Conservation (phyloP, 2,113 vertebrate species). For the Lanius collurio region DNA sequence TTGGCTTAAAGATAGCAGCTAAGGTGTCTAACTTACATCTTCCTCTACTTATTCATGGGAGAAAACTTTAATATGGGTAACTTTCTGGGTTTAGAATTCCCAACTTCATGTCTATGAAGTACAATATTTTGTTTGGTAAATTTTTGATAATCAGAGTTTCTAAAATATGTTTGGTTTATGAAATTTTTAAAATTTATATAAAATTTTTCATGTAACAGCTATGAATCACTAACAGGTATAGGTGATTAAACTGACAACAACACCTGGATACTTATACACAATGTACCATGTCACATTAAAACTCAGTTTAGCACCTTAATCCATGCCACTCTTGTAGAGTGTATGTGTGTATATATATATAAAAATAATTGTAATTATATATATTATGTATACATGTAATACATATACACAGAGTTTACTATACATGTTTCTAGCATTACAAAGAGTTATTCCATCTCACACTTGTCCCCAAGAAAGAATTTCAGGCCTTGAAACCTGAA, state of each 20-base stretch:
- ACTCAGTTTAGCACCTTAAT: background rate
- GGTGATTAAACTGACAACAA: background rate
- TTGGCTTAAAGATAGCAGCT: background rate
- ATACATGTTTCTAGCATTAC: background rate
- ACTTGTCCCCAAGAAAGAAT: background rate
- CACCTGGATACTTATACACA: background rate
- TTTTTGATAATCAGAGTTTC: background rate
- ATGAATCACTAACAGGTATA: background rate
- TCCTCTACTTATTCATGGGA: background rate
- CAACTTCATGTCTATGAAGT: background rate
- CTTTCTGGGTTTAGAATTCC: background rate
- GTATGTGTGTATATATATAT: fast-evolving
- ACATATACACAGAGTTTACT: background rate
- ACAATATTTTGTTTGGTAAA: background rate
- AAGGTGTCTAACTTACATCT: background rate
- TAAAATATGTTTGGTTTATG: background rate
- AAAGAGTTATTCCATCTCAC: background rate
- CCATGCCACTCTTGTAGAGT: background rate
- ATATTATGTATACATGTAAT: background rate
- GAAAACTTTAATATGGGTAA: background rate
- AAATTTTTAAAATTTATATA: too few relatives aligned
- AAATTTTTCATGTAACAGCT: background rate
- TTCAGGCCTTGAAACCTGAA: background rate
- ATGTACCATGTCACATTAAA: background rate
- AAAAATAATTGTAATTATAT: background rate